Evolutionary conservation across 2,888 invertebrate genomes (phyloP).

Genomic region (Halictus quadricinctus): DNA sequence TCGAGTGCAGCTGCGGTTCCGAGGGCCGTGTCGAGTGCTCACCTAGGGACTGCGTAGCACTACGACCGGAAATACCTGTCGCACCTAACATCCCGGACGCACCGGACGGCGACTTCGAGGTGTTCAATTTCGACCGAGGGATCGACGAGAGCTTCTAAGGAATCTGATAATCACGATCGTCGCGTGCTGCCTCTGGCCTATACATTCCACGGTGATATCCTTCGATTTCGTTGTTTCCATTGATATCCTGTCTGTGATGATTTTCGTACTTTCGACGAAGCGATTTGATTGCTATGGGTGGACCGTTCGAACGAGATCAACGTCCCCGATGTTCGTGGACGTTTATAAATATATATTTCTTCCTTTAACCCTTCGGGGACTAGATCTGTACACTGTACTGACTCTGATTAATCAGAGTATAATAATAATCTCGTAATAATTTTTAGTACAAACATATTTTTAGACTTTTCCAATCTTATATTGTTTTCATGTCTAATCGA

Average conservation of each 20-base stretch:
- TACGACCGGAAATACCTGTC: constrained; percentile 74
- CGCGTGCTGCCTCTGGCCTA: constrained; percentile 13
- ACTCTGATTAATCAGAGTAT: too few relatives aligned
- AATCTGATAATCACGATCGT: constrained; percentile 47
- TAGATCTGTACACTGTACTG: too few relatives aligned
- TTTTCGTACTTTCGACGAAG: constrained; percentile 1
- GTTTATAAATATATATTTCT: background rate
- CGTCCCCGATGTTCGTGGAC: background rate
- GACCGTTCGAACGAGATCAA: background rate
- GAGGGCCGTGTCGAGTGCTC: constrained; percentile 82
- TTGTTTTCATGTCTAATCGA: too few relatives aligned
- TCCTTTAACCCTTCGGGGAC: too few relatives aligned
- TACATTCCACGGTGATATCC: constrained; percentile 9
- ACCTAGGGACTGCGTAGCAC: constrained; percentile 77
- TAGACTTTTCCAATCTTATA: too few relatives aligned
- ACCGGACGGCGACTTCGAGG: constrained; percentile 73
- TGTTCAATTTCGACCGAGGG: constrained; percentile 75
- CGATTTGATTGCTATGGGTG: constrained; percentile 8
- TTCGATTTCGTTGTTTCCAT: background rate
- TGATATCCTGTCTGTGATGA: constrained; percentile 11
- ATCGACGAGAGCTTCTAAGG: constrained; percentile 77
- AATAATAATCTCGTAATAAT: too few relatives aligned
- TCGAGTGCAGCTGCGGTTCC: constrained; percentile 87
- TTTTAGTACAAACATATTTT: too few relatives aligned
- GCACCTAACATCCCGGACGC: constrained; percentile 71